A percentile compares a stretch with the other conserved stretches of the same genome.
These are phyloP conservation scores for Pachypanchax playfairii DNA, from an alignment of 2,113 vertebrate species.

Conservation along the genomic window DNA sequence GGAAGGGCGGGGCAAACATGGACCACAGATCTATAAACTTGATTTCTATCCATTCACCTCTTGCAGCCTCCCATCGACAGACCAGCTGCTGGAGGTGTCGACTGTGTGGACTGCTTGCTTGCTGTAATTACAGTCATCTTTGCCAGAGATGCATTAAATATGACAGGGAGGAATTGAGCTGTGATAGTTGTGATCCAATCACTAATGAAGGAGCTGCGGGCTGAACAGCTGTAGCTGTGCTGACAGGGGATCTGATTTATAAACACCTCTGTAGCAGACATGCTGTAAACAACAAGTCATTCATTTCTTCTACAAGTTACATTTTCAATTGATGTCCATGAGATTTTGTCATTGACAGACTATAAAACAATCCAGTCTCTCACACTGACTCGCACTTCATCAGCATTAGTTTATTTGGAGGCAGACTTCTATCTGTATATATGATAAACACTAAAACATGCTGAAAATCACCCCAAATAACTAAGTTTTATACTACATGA, in stretches of 20 bases:
- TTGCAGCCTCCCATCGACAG: constrained; percentile 54
- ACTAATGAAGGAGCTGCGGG: constrained; percentile 46
- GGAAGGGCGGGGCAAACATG: constrained; percentile 32
- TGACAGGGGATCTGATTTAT: not conserved
- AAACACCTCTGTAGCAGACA: constrained; percentile 9
- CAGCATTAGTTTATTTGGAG: no score
- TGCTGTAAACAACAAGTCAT: constrained; percentile 9
- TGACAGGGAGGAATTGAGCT: constrained; percentile 49
- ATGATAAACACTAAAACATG: no score
- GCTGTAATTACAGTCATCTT: constrained; percentile 65
- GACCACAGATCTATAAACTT: constrained; percentile 79
- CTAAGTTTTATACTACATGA: no score
- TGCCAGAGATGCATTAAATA: constrained; percentile 47
- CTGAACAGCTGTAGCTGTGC: constrained; percentile 31
- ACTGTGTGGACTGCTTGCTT: constrained; percentile 52
- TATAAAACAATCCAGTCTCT: no score
- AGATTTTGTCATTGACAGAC: no score
- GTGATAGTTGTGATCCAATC: constrained; percentile 37
- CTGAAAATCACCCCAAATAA: no score
- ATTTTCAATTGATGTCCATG: not conserved
- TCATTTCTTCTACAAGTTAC: not conserved
- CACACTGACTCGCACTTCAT: no score
- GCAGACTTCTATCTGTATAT: no score
- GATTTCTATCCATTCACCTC: constrained; percentile 73
- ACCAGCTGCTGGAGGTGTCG: constrained; percentile 34